phyloP scores from a whole-genome alignment of 2,113 vertebrate genomes.

The Gymnarchus niloticus region DNA sequence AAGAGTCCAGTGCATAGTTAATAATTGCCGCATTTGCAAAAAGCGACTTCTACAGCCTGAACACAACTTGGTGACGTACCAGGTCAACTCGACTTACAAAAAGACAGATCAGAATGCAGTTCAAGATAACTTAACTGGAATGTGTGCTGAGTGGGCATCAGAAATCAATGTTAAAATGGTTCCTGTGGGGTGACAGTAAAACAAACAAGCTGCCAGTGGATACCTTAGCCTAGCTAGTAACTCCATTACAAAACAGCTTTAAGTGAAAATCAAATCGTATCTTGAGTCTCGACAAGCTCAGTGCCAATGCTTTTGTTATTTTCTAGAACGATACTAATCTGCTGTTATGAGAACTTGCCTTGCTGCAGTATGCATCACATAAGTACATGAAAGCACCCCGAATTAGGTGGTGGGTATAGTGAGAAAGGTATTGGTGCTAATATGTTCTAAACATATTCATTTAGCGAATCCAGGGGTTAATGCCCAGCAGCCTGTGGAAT shows the following conservation, averaged over 20 bases:
- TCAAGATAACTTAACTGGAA: background rate
- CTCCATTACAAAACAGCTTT: background rate
- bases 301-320: background rate
- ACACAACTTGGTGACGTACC: background rate
- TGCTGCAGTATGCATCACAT: background rate
- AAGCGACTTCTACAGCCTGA: background rate
- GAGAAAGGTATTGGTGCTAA: background rate
- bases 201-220: no score
- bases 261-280: background rate
- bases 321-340: background rate
- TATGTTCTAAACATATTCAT: conserved; percentile 3
- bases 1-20: background rate
- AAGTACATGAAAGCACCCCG: background rate
- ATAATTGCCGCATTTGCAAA: background rate
- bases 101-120: no score
- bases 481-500: background rate
- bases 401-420: background rate
- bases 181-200: background rate
- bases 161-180: background rate
- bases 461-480: background rate
- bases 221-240: no score
- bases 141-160: background rate
- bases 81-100: background rate
- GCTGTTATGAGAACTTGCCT: background rate
- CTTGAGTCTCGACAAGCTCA: background rate